Base-by-base conservation (phyloP, 2,113 vertebrate genomes). In the Boulengeromyrus knoepffleri region DNA sequence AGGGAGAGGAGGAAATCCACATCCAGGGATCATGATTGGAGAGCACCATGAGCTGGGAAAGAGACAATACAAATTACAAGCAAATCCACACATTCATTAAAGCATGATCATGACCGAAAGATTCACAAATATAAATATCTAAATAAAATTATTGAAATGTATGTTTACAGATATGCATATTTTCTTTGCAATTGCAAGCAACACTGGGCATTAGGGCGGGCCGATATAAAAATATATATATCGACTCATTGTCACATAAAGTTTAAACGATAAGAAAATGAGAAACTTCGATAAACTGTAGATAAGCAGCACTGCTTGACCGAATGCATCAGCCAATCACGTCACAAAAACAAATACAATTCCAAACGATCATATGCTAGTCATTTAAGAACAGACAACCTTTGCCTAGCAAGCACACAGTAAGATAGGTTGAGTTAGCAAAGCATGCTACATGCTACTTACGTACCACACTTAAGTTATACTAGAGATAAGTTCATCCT, bases 1-100 rank as follows among this genome's bases (percentile, higher is more conserved):
- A 92, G 96, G 96, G 91, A 96, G 96, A 91, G 95, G 94, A 84
- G 96, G 95, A 94, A 97, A 93, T 96, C 97, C 97, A 97, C 97
- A 95, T 88, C 96, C 94, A 90, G 95, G 95, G 92, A 95, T 94
- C 95, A 96, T 96, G 93, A 92, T 93, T 93, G 93, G 94, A 91
- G 47, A 86, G 90, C 91, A 92, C 93, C 96, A 96, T 96, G 90
- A 91, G 92, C 95, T 96, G 36, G 58, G 13, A 90, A 5, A 89
- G 45, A 70, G n/a, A 86, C 17, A 84, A 8, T 52, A 47, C 7
- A 15, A 89, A 88, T 83, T 46, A 88, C 36, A 74, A 12, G 83
- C 13, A 49, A 52, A 52, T 86, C 80, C 36, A 84, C 45, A 85
- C 83, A n/a, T 12, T 47, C 5, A 47, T 10, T 47, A 7, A 45